These are phyloP conservation scores for Eubasilissa splendida DNA, from an alignment of 2,888 invertebrate species.

Conservation along the genomic window DNA sequence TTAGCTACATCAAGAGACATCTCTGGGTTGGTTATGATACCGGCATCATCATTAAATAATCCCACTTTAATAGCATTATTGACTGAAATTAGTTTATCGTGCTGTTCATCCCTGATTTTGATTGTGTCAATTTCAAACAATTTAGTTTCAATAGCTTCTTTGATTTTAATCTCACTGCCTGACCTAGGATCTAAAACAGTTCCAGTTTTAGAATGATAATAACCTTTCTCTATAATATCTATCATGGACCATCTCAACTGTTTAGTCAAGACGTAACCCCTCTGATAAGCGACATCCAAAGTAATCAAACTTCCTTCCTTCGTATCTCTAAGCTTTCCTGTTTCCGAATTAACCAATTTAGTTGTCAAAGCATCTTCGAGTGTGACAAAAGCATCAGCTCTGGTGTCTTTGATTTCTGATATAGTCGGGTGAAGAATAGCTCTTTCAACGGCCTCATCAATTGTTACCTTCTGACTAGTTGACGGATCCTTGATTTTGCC, in stretches of 20 bases:
- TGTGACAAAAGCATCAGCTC: conserved; percentile 80
- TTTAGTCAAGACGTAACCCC: conserved; percentile 81
- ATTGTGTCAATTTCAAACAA: conserved; percentile 82
- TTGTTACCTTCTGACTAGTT: conserved; percentile 79
- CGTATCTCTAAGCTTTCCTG: conserved; percentile 82
- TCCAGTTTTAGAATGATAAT: conserved; percentile 82
- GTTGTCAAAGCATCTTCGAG: conserved; percentile 82
- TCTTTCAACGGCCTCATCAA: conserved; percentile 84
- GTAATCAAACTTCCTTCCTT: conserved; percentile 80
- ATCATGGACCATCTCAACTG: conserved; percentile 80
- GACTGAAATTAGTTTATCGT: conserved; percentile 78
- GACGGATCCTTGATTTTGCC: conserved; percentile 82
- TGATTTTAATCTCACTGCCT: conserved; percentile 81
- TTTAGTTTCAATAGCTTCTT: conserved; percentile 81
- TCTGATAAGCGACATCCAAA: conserved; percentile 80
- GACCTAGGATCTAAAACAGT: conserved; percentile 84
- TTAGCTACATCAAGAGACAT: conserved; percentile 85
- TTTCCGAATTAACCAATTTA: conserved; percentile 78
- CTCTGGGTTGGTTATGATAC: conserved; percentile 79
- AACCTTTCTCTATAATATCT: conserved; percentile 83
- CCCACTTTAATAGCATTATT: conserved; percentile 80
- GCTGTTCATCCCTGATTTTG: conserved; percentile 82
- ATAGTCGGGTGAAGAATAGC: conserved; percentile 87
- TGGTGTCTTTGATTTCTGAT: conserved; percentile 85
- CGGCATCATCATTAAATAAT: conserved; percentile 80